Conservation (phyloP, 2,797 vertebrate species). For the Liasis olivaceus region DNA sequence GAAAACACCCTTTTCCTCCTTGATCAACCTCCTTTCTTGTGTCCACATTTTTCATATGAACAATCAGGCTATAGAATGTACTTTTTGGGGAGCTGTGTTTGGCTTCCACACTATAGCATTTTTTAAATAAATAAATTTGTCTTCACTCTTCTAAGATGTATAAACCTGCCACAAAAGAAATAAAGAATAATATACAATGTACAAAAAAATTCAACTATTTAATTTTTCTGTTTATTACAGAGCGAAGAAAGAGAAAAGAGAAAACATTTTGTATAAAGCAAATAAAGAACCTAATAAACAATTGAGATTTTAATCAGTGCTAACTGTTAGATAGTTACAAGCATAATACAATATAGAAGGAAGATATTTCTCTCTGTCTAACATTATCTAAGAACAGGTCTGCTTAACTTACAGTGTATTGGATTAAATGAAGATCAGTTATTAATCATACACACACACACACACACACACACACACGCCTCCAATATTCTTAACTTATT, state of each 20-base stretch:
- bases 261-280: background rate
- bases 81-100: background rate
- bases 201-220: background rate
- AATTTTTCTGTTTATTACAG: background rate
- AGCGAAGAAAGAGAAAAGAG: background rate
- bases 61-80: background rate
- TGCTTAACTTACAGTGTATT: too few species aligned
- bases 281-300: background rate
- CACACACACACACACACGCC: too few species aligned
- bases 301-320: background rate
- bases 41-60: background rate
- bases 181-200: background rate
- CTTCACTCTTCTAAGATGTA: background rate
- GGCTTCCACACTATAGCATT: background rate
- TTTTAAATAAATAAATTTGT: background rate
- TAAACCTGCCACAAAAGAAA: background rate
- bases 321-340: background rate
- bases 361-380: too few species aligned
- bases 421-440: too few species aligned
- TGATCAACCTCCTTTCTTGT: background rate
- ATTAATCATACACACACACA: too few species aligned
- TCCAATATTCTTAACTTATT: too few species aligned
- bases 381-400: too few species aligned
- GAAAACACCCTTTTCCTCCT: background rate
- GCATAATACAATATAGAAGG: background rate